Base-by-base conservation (phyloP, 2,797 vertebrate species). In the Champsocephalus esox region DNA sequence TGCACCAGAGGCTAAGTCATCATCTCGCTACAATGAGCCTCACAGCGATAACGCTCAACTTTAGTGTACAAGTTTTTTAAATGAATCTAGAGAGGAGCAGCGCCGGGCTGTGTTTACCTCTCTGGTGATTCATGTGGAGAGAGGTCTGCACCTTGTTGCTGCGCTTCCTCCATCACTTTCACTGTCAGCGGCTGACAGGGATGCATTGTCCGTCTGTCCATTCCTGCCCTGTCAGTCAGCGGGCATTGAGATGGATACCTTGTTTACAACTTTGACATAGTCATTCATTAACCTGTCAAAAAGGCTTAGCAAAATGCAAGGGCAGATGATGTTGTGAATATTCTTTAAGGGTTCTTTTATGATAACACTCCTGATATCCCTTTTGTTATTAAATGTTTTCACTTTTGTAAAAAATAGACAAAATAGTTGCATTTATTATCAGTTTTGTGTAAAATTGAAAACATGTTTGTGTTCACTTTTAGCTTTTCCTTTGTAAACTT, bases 21-120 rank as follows among this genome's bases (percentile, higher is more conserved):
- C 71, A 74, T 90, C 89, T 80, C 49, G 61, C 75, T 88, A 67
- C 80, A 83, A 64, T 75, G 81, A 82, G 85, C 69, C 81, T 68
- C 16, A 21, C 19, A 48, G 60, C 65, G 73, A 81, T 81, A 82
- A 76, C 59, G 72, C 60, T 67, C 49, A 14, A 72, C 76, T 66
- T 78, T 59, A 73, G 56, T 72, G 50, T 55, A n/a, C 44, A 16
- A 72, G 56, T 59, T 71, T 43, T 16, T 21, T 38, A 73, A 9
- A 69, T 67, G 9, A 3, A 19, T 32, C 7, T 11, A 44, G 41
- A 62, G 43, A 48, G 34, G 48, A 19, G 11, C 14, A 16, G 49
- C n/a, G 2, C 51, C 56, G 59, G 59, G n/a, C 41, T 54, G 79
- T 79, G 66, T 75, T 89, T 76, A 73, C 70, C 45, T 77, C 65